Base-by-base conservation (phyloP, 2,888 invertebrate genomes). In the Ormia ochracea region DNA sequence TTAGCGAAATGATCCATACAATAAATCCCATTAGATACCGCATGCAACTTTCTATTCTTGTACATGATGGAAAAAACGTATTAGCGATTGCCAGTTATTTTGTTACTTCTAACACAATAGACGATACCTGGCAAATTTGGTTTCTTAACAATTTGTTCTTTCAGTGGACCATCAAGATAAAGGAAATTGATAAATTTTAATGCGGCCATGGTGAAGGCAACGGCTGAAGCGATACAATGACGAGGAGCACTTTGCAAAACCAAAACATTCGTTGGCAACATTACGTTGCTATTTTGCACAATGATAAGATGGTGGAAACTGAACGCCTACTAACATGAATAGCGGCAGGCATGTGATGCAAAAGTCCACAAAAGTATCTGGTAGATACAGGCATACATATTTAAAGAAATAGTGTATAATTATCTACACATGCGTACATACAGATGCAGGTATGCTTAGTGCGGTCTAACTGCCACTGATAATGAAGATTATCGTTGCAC, bases 141-240 rank as follows among this genome's bases (percentile, higher is more conserved):
- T 78, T 74, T 76, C 78, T 72, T 75, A 75, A 76, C 79, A 80
- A 80, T 80, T 80, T 80, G 79, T 80, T 80, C 79, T 80, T 59
- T 70, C 74, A 58, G 70, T 61, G 76, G 72, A 76, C 75, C 83
- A 86, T 86, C 87, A 84, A 85, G 86, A 86, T 87, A 85, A 84
- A 84, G 79, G 74, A 83, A 82, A 85, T 86, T 86, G 86, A 86
- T 86, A 86, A 84, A 86, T 86, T 86, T 80, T 74, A 77, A 70
- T 70, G 68, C 36, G 31, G 43, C 14, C 36, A 65, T 65, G 59
- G 45, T 21, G 43, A 56, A 28, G 61, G 61, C 23, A 31, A 59
- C 23, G 66, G 36, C 45, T 65, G 48, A 14, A 33, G 56, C 19
- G 52, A 33, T 45, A 70, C 31, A 50, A 66, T 23, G 36, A 52